Conservation (phyloP, 2,888 invertebrate genomes). For the Drosophila hamatofila region DNA sequence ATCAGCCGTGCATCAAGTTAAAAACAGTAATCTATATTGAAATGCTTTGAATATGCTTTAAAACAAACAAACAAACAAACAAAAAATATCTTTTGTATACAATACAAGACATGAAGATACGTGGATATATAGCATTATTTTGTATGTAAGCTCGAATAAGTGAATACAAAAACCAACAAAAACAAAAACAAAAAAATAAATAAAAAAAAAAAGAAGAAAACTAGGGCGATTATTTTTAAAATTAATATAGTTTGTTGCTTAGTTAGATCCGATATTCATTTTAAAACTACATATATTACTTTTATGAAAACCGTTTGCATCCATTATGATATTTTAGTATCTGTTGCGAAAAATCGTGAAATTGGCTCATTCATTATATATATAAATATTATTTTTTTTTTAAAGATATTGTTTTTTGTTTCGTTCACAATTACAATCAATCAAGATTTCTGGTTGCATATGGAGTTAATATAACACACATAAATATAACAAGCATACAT, state of each 20-base stretch:
- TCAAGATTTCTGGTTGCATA: constrained; percentile 40
- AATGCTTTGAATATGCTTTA: constrained; percentile 83
- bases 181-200: constrained; percentile 19
- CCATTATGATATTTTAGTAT: constrained; percentile 44
- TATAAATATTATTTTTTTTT: constrained; percentile 28
- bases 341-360: constrained; percentile 22
- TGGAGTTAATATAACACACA: constrained; percentile 31
- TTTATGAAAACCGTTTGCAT: constrained; percentile 23
- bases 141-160: constrained; percentile 42
- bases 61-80: constrained; percentile 40
- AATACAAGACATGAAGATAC: constrained; percentile 54
- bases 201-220: background rate
- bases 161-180: constrained; percentile 24
- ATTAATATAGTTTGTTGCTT: constrained; percentile 64
- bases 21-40: constrained; percentile 50
- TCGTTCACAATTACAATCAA: constrained; percentile 26
- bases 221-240: constrained; percentile 51
- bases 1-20: constrained; percentile 43
- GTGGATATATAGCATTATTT: constrained; percentile 51
- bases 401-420: constrained; percentile 32
- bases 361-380: constrained; percentile 15
- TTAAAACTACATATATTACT: constrained; percentile 1
- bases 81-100: constrained; percentile 50
- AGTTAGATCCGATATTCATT: constrained; percentile 30
- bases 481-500: constrained; percentile 28